Evolutionary conservation across 2,797 vertebrate genomes (phyloP).

Genomic region (Danio aesculapii): DNA sequence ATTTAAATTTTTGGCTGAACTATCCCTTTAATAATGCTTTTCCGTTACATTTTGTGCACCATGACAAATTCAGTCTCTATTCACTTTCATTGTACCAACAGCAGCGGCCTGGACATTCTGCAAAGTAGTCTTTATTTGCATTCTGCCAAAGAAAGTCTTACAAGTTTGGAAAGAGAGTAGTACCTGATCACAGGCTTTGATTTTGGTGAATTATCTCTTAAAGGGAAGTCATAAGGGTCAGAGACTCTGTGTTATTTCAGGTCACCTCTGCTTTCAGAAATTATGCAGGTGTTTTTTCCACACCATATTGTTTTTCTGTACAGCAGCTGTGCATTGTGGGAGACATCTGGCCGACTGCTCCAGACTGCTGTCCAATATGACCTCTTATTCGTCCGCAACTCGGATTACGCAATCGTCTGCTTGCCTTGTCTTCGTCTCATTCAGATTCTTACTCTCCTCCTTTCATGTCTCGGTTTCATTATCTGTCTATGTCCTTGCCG

Average conservation of each 20-base stretch:
- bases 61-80: neutral
- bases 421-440: constrained; percentile 14
- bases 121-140: neutral
- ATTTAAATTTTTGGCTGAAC: too few relatives aligned
- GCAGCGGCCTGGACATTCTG: neutral
- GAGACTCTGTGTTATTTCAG: neutral
- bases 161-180: neutral
- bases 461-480: constrained; percentile 13
- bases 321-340: constrained; percentile 49
- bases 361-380: constrained; percentile 19
- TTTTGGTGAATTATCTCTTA: neutral
- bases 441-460: constrained; percentile 16
- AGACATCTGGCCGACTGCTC: constrained; percentile 31
- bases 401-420: constrained; percentile 38
- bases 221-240: neutral
- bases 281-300: constrained; percentile 26
- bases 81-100: neutral
- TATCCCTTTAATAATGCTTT: neutral
- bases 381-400: neutral
- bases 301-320: constrained; percentile 38
- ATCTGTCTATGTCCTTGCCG: constrained; percentile 3
- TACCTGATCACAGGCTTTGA: neutral
- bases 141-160: neutral
- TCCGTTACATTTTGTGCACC: neutral
- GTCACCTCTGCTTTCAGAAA: constrained; percentile 6